Percentiles rank a stretch among this genome's conserved stretches.
Conservation (phyloP, 1,140 invertebrate species). For the Aethina tumida region DNA sequence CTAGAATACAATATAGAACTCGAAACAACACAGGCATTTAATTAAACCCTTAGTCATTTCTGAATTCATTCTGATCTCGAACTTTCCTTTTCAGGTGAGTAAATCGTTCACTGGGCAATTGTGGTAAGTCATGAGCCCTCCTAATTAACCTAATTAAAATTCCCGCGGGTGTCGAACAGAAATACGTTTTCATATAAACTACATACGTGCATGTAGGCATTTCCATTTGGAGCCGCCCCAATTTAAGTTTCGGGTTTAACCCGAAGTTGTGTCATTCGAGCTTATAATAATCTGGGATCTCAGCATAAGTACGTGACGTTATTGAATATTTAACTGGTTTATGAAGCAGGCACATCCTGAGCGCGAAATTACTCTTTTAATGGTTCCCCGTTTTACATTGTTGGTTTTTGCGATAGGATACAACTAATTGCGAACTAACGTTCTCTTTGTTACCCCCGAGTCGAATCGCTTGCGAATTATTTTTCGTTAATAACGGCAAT, state of each 20-base stretch:
- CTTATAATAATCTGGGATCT: constrained; percentile 1
- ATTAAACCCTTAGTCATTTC: too few species aligned
- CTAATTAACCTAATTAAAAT: constrained; percentile 3
- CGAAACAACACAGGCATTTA: too few species aligned
- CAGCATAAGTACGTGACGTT: constrained; percentile 3
- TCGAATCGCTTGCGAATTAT: neutral
- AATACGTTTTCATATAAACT: constrained; percentile 1
- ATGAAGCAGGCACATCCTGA: neutral
- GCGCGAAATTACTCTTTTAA: constrained; percentile 2
- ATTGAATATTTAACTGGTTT: constrained; percentile 3
- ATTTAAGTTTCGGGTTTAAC: constrained; percentile 2
- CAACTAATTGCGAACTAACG: too few species aligned
- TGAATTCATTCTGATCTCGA: too few species aligned
- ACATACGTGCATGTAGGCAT: neutral
- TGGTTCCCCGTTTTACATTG: too few species aligned
- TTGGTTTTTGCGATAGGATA: too few species aligned
- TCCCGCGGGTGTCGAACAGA: neutral
- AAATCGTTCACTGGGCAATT: too few species aligned
- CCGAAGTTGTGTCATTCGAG: constrained; percentile 3
- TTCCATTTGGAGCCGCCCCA: neutral
- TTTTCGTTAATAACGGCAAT: too few species aligned
- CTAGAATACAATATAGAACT: too few species aligned
- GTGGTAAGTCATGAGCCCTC: too few species aligned
- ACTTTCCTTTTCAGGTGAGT: too few species aligned
- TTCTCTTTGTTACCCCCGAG: constrained; percentile 1